phyloP scores from a whole-genome alignment of 2,888 invertebrate species.

The Eristalis intricaria region DNA sequence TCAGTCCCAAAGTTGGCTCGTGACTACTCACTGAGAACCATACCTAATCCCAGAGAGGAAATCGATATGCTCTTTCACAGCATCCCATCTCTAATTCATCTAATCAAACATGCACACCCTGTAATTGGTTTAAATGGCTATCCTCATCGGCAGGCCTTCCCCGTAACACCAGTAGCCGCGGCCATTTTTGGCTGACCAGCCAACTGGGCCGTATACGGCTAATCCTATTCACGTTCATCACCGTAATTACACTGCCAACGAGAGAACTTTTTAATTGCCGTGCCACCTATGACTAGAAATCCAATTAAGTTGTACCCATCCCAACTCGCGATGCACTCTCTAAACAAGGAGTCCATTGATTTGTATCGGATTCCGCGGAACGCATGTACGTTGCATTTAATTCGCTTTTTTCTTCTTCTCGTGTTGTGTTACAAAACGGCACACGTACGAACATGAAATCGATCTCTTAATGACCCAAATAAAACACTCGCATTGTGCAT shows the following conservation, averaged over 20 bases:
- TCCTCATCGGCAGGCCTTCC: neutral
- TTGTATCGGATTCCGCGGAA: slow-evolving; percentile 58
- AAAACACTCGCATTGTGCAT: slow-evolving; percentile 52
- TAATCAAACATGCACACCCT: neutral
- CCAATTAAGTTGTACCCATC: slow-evolving; percentile 57
- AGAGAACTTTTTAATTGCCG: slow-evolving; percentile 19
- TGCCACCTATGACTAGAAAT: slow-evolving; percentile 24
- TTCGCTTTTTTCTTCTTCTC: neutral
- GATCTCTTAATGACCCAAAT: slow-evolving; percentile 69
- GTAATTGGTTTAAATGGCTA: neutral
- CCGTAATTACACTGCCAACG: neutral
- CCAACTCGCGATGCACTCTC: neutral
- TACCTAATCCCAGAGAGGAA: neutral
- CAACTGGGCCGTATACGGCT: neutral
- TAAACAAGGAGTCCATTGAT: slow-evolving; percentile 38
- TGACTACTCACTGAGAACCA: no score
- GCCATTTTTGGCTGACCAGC: neutral
- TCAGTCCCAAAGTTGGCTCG: neutral
- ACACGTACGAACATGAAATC: slow-evolving; percentile 64
- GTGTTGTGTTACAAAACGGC: slow-evolving; percentile 45
- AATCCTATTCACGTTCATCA: slow-evolving; percentile 1
- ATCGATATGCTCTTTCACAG: neutral
- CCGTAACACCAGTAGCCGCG: neutral
- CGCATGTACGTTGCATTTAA: slow-evolving; percentile 34
- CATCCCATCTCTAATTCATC: neutral